Percentiles rank a stretch among this genome's conserved stretches.
phyloP scores from a whole-genome alignment of 2,888 invertebrate species.

The Callyntrura sp. region DNA sequence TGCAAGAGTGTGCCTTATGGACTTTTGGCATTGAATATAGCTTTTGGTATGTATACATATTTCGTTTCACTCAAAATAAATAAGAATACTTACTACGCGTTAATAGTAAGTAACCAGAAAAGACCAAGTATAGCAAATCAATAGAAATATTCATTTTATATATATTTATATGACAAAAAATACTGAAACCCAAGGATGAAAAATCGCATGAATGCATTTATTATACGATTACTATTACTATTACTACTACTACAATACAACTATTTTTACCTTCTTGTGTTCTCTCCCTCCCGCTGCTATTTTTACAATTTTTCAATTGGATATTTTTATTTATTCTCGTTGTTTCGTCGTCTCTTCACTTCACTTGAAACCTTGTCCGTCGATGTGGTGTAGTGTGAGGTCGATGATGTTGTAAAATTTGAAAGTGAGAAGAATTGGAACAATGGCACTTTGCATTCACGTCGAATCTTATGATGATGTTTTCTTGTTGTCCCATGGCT shows the following conservation, averaged over 20 bases:
- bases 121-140: not conserved
- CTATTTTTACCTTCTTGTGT: slow-evolving; percentile 56
- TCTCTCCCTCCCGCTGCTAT: slow-evolving; percentile 58
- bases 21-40: slow-evolving; percentile 55
- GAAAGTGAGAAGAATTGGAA: slow-evolving; percentile 62
- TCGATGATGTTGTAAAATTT: slow-evolving; percentile 39
- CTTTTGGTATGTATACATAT: not conserved
- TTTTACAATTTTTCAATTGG: slow-evolving; percentile 55
- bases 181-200: slow-evolving; percentile 56
- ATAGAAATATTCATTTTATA: not conserved
- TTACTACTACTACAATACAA: too few relatives aligned
- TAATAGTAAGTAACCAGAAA: slow-evolving; percentile 7
- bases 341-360: slow-evolving; percentile 38
- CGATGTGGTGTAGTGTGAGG: slow-evolving; percentile 1
- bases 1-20: slow-evolving; percentile 44
- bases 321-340: slow-evolving; percentile 40
- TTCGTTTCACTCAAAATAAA: too few relatives aligned
- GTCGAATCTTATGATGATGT: slow-evolving; percentile 2
- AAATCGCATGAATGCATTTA: slow-evolving; percentile 51
- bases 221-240: slow-evolving; percentile 29
- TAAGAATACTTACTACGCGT: not conserved
- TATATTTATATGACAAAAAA: slow-evolving; percentile 26
- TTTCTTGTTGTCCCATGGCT: slow-evolving; percentile 67
- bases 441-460: slow-evolving; percentile 57
- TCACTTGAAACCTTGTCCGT: slow-evolving; percentile 67